Conservation (phyloP, 2,113 vertebrate species). For the Daboia siamensis region DNA sequence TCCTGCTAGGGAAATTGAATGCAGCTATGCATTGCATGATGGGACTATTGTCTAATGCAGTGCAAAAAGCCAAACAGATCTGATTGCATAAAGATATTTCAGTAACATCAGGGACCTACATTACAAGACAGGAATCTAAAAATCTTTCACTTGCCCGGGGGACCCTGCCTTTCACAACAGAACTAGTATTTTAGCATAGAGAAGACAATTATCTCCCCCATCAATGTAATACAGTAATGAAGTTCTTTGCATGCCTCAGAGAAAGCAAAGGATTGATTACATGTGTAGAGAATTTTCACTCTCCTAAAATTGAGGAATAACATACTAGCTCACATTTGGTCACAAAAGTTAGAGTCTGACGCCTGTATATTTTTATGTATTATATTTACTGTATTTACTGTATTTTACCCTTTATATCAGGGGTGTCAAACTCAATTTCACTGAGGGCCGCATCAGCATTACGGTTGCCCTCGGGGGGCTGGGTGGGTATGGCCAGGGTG, state of each 20-base stretch:
- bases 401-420: no score
- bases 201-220: not conserved
- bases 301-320: not conserved
- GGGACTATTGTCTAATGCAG: slow-evolving; percentile 10
- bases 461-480: no score
- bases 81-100: slow-evolving; percentile 38
- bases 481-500: no score
- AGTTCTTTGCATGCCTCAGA: not conserved
- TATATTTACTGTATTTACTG: not conserved
- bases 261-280: not conserved
- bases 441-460: no score
- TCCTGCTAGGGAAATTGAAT: slow-evolving; percentile 23
- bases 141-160: slow-evolving; percentile 27
- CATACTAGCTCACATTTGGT: not conserved
- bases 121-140: slow-evolving; percentile 28
- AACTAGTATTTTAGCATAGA: not conserved
- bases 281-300: not conserved
- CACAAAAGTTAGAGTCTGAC: not conserved
- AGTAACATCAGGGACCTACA: slow-evolving; percentile 49
- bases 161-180: not conserved
- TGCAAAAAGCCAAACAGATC: slow-evolving; percentile 25
- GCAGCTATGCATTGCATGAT: slow-evolving; percentile 14
- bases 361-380: slow-evolving; percentile 2
- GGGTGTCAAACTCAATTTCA: no score
- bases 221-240: not conserved